Evolutionary conservation across 2,797 vertebrate species (phyloP), one percentile per base, ranked within the genome.

Genomic region (Hypotaenidia okinawae): DNA sequence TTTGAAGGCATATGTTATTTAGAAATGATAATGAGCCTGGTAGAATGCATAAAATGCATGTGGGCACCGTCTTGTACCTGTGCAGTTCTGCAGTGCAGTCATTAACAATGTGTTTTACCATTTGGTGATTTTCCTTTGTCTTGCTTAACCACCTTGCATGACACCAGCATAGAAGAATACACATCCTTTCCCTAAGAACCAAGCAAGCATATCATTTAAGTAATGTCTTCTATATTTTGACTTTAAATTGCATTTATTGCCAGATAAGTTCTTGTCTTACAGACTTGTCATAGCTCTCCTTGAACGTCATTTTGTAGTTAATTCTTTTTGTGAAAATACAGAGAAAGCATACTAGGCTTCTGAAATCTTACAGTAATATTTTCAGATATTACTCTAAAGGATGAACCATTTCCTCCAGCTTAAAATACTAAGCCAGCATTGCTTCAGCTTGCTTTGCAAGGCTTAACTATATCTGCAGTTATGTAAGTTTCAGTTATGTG

Each of bases 371-470:
- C 78, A 81, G 37, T 96, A 83, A 52, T 70, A 61, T 84, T 96
- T 83, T 91, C 76, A 86, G 59, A 76, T 93, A 61, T 75, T 94
- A 39, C 86, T 88, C 92, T 91, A 61, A 93, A 92, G 92, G 96
- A 68, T 85, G 93, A 96, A 72, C 81, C 61, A 6, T 96, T 95
- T 90, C 77, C 33, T 96, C 74, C 90, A 92, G 83, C 87, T 96
- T 95, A 95, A 93, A 90, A 74, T 91, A 77, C 67, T 86, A 94
- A 93, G 91, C 86, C 93, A 84, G 75, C 94, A 90, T 90, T 96
- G 95, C 95, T 96, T 93, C 95, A 94, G 84, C 93, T 95, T 92
- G 92, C 89, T 95, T 97, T 95, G 91, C 94, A 91, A 91, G 93
- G 85, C 80, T 96, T 97, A 93, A 89, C 63, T 97, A 1, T 97